These are phyloP conservation scores for Clostera curtula DNA, from an alignment of 2,888 invertebrate genomes.

Conservation along the genomic window DNA sequence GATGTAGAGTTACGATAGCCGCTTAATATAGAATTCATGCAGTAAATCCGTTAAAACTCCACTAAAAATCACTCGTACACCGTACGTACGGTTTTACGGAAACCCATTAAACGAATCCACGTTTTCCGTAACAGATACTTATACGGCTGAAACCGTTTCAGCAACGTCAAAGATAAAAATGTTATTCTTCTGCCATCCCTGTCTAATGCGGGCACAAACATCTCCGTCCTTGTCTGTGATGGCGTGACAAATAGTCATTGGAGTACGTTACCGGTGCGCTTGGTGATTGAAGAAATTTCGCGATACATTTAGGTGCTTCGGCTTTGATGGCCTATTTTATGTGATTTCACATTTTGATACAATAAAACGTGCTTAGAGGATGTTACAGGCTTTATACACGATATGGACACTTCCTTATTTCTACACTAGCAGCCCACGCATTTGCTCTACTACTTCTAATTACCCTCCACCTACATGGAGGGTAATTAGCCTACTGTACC, in stretches of 20 bases:
- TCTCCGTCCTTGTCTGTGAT: conserved; percentile 24
- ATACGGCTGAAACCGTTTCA: conserved; percentile 18
- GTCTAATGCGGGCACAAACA: conserved; percentile 12
- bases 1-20: no score
- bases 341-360: conserved; percentile 9
- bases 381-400: no score
- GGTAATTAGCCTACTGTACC: no score
- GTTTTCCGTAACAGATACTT: conserved; percentile 16
- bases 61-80: conserved; percentile 6
- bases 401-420: no score
- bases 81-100: conserved; percentile 12
- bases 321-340: conserved; percentile 24
- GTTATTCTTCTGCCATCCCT: conserved; percentile 28
- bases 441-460: no score
- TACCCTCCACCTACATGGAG: no score
- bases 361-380: no score
- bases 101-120: conserved; percentile 14
- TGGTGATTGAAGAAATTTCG: conserved; percentile 44
- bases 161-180: conserved; percentile 26
- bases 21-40: no score
- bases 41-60: not conserved
- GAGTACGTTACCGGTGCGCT: conserved; percentile 21
- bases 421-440: no score
- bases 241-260: conserved; percentile 43
- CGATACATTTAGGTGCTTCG: conserved; percentile 28